phyloP scores from a whole-genome alignment of 2,113 vertebrate genomes.

The Rhea americana region DNA sequence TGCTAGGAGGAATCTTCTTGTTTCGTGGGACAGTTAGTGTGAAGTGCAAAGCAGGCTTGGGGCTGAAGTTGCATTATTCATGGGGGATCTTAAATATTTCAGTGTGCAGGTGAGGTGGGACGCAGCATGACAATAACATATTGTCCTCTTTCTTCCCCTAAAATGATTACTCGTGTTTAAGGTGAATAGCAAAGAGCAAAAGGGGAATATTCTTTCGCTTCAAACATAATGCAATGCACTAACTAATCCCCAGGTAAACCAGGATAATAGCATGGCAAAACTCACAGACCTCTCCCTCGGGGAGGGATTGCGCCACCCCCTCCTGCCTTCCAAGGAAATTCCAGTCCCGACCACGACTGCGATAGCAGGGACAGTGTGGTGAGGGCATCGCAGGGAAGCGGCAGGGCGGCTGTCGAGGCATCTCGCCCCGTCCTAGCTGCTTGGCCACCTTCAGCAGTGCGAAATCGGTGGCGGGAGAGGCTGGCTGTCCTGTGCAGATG shows the following conservation, averaged over 20 bases:
- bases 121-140: fast-evolving
- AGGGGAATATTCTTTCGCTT: not conserved
- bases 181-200: not conserved
- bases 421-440: not conserved
- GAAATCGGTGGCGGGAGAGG: not conserved
- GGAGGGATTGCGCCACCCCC: fast-evolving
- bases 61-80: slow-evolving; percentile 62
- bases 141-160: not conserved
- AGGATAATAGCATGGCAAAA: fast-evolving
- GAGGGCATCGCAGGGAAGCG: not conserved
- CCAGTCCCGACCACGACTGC: not conserved
- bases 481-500: not conserved
- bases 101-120: slow-evolving; percentile 2
- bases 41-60: slow-evolving; percentile 49
- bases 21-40: slow-evolving; percentile 37
- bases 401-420: not conserved
- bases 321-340: not conserved
- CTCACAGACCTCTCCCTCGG: not conserved
- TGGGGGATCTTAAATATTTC: slow-evolving; percentile 60
- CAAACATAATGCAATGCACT: not conserved
- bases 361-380: not conserved
- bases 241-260: not conserved
- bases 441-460: not conserved
- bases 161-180: not conserved
- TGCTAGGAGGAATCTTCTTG: not conserved